phyloP scores from a whole-genome alignment of 92 coral and sea anemone species.

The Montipora capitata region DNA sequence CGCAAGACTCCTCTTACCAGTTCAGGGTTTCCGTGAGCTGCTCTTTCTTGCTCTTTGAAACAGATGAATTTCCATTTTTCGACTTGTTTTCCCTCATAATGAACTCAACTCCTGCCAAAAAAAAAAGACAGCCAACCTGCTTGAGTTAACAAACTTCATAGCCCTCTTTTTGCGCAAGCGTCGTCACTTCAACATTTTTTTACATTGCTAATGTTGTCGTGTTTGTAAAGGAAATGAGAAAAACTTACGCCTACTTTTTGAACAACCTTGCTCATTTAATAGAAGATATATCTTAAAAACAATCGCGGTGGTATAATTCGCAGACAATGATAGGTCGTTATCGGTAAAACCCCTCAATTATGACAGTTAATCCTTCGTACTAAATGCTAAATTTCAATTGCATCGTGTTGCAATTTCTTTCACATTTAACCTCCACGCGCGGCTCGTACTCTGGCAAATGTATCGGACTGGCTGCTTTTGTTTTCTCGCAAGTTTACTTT shows the following conservation, averaged over 20 bases:
- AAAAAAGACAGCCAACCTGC: slow-evolving; percentile 8
- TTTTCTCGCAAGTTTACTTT: not conserved
- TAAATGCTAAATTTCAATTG: not conserved
- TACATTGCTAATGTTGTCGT: slow-evolving; percentile 1
- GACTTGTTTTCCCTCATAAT: slow-evolving; percentile 72
- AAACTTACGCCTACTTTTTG: slow-evolving; percentile 19
- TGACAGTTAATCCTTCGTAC: slow-evolving; percentile 41
- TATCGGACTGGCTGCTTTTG: not conserved
- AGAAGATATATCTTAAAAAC: slow-evolving; percentile 14
- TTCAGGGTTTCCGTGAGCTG: slow-evolving; percentile 83
- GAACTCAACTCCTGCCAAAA: slow-evolving; percentile 52
- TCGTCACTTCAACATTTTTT: slow-evolving; percentile 18
- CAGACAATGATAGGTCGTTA: slow-evolving; percentile 50
- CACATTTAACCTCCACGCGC: not conserved
- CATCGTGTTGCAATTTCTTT: not conserved
- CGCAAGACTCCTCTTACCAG: slow-evolving; percentile 61
- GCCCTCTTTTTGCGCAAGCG: not conserved
- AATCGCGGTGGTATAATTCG: slow-evolving; percentile 3
- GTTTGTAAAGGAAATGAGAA: not conserved
- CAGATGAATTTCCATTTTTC: slow-evolving; percentile 60
- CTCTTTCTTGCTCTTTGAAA: slow-evolving; percentile 84
- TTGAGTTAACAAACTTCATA: not conserved
- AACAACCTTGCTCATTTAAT: slow-evolving; percentile 16
- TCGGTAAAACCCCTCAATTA: slow-evolving; percentile 22
- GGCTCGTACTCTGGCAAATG: slow-evolving; percentile 9